Conservation (phyloP, 1,140 invertebrate genomes). For the Ylistrum balloti region DNA sequence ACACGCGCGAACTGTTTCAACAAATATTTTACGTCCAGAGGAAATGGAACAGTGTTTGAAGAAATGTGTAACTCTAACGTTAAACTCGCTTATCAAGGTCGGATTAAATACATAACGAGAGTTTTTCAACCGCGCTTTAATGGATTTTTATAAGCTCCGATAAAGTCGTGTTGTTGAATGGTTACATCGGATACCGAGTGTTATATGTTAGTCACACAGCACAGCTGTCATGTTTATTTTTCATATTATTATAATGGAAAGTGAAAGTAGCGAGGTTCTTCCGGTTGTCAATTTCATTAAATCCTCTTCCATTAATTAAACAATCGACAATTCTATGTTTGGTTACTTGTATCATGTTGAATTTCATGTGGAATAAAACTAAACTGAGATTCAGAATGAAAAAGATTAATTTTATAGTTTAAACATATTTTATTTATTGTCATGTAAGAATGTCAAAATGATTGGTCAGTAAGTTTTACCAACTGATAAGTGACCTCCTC, state of each 20-base stretch:
- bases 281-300: constrained; percentile 34
- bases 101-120: constrained; percentile 1
- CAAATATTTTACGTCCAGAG: not conserved
- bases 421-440: too few species aligned
- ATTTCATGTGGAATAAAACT: not conserved
- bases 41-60: constrained; percentile 1
- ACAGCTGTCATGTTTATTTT: not conserved
- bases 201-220: constrained; percentile 19
- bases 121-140: not conserved
- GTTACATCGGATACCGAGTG: constrained; percentile 31
- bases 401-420: too few species aligned
- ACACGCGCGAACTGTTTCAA: constrained; percentile 2
- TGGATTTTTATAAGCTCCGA: not conserved
- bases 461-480: too few species aligned
- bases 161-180: constrained; percentile 3
- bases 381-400: too few species aligned
- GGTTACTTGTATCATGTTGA: constrained; percentile 27
- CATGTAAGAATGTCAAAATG: too few species aligned
- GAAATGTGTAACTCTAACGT: constrained; percentile 2
- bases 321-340: not conserved
- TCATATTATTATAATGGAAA: not conserved
- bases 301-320: not conserved
- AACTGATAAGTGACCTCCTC: too few species aligned
- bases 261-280: constrained; percentile 6
- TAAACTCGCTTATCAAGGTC: not conserved